Percentiles rank a stretch among this genome's conserved stretches.
Evolutionary conservation across 2,888 invertebrate species (phyloP).

Genomic region (Stratiomys singularior): DNA sequence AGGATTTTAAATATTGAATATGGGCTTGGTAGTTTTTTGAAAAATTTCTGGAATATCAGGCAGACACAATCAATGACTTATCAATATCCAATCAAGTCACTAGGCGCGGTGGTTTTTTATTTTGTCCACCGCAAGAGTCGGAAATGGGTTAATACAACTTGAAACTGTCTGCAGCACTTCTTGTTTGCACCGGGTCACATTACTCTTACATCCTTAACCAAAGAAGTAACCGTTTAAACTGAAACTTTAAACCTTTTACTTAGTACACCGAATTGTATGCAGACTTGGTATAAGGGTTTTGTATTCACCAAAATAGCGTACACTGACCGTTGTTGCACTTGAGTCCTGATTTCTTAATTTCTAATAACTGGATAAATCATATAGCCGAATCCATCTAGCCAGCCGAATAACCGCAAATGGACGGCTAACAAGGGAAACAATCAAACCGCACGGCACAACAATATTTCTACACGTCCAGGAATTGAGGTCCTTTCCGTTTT

Average conservation of each 20-base stretch:
- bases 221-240: neutral
- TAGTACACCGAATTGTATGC: neutral
- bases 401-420: neutral
- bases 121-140: too few species aligned
- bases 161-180: too few species aligned
- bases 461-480: neutral
- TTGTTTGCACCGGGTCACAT: too few species aligned
- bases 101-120: too few species aligned
- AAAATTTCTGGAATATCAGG: too few species aligned
- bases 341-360: constrained; percentile 52
- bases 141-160: too few species aligned
- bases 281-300: neutral
- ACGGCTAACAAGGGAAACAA: neutral
- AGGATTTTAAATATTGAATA: too few species aligned
- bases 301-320: constrained; percentile 51
- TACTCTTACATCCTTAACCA: too few species aligned
- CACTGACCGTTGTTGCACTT: constrained; percentile 54
- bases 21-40: too few species aligned
- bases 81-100: too few species aligned
- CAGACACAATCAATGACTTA: too few species aligned
- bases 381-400: neutral
- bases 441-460: constrained; percentile 33
- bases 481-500: constrained; percentile 26
- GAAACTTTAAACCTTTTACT: neutral
- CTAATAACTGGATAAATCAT: constrained; percentile 30